Base-by-base conservation (phyloP, 2,113 vertebrate genomes). In the Craseonycteris thonglongyai region DNA sequence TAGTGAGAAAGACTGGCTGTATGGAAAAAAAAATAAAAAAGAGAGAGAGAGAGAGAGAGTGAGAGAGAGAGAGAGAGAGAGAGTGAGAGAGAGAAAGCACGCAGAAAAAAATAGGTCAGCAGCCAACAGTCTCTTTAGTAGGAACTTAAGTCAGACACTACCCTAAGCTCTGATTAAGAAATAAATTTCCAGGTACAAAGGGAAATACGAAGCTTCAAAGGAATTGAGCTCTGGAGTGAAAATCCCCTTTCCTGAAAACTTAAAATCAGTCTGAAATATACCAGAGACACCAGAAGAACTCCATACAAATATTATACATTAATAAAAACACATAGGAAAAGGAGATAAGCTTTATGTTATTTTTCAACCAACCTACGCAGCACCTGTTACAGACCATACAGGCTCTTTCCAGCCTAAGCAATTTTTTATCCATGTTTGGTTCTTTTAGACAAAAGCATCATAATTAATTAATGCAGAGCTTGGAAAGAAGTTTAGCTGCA, bases 341-440 rank as follows among this genome's bases (percentile, higher is more conserved):
- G 63, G 80, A 96, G 94, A 93, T 58, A 61, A 91, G 87, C 93
- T 96, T 95, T 89, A 96, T 93, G 83, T 91, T 97, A 94, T 97
- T 97, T 97, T 96, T 96, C 95, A 96, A 92, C 58, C 96, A 96
- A 92, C 95, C 96, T 95, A 92, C 90, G 7, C 88, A 97, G 84
- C 95, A 97, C 91, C 96, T 97, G 96, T 97, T 95, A 97, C 18
- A 95, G 81, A 89, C 42, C 76, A 90, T 68, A 61, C 83, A 94
- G 84, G 61, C 89, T 91, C 91, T 96, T 94, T 93, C 51, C 79
- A 95, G 87, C 61, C 94, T 84, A 83, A 82, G 90, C 56, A 76
- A 72, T 58, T 94, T 97, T 95, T 49, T 38, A 84, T 87, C 42
- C 58, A 59, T 92, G 51, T 68, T 81, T 92, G 35, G 71, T 65